Conservation (phyloP, 2,888 invertebrate genomes). For the Thysanoteuthis rhombus region DNA sequence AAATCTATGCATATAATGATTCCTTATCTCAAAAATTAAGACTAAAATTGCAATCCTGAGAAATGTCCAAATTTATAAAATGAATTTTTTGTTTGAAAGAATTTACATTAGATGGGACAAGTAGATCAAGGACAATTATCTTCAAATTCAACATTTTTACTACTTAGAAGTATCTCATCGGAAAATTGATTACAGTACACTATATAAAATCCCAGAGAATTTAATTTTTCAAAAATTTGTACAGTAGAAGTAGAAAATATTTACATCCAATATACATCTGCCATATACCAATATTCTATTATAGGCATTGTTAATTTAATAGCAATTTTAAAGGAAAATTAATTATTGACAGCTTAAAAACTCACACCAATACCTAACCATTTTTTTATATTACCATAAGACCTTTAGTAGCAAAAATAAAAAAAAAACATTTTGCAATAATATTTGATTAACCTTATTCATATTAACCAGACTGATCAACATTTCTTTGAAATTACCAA, state of each 20-base stretch:
- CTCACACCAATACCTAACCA: not conserved
- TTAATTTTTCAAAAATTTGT: not conserved
- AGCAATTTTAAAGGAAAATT: not conserved
- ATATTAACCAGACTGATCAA: not conserved
- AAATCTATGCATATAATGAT: no score
- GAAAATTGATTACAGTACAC: no score
- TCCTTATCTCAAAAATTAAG: no score
- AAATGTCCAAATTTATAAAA: no score
- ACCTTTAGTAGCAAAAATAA: not conserved
- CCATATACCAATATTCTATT: not conserved
- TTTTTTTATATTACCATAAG: not conserved
- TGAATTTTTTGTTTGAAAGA: no score
- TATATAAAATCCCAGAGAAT: no score
- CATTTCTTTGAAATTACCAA: no score
- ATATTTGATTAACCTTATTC: not conserved
- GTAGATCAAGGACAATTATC: no score
- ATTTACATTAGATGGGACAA: no score
- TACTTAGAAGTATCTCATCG: no score
- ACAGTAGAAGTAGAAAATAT: not conserved
- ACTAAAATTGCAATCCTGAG: no score
- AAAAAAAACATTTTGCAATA: not conserved
- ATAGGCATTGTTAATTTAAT: not conserved
- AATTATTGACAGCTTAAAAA: not conserved
- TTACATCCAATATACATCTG: not conserved
- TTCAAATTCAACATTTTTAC: no score